Base-by-base conservation (phyloP, 2,888 invertebrate genomes). In the Aromia moschata region DNA sequence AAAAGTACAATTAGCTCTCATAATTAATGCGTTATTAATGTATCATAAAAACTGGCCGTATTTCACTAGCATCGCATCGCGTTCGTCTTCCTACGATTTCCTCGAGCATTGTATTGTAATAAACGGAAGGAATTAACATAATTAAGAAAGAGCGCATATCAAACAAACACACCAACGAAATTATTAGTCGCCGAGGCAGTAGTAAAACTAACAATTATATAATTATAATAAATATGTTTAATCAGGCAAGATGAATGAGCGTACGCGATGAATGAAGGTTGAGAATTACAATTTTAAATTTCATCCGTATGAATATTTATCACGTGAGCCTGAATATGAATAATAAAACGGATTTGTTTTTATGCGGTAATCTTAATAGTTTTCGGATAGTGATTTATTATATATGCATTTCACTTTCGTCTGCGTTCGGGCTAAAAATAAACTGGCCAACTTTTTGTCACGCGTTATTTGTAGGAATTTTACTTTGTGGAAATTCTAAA, bases 221-320 rank as follows among this genome's bases (percentile, higher is more conserved):
- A 56, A 56, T 56, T 56, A 56, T 47, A 56, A 56, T 56, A 56
- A 56, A 56, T 47, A 37, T 41, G 47, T 38, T 56, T 47, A 56
- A 56, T 56, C 56, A 40, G 56, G 15, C 47, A 40, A 41, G 56
- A 56, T 56, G 56, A 56, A 56, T 56, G 56, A 56, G 56, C 30
- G 25, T 31, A 41, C 47, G n/a, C 11, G 40, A 56, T 56, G 56
- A 56, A 56, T 56, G 56, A 47, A 56, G 47, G 56, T 47, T 46
- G 56, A 38, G 56, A 56, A 56, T 56, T 56, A 46, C 56, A 56
- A 56, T 56, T 56, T 56, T 56, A 56, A 56, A 56, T 56, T n/a
- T 56, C 56, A 47, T 52, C 56, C 46, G 33, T 47, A 56, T 56
- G 56, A 56, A 56, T 56, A 56, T 56, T 56, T 56, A 56, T 56